These are phyloP conservation scores for Musca domestica DNA, from an alignment of 1,140 invertebrate species.

Conservation along the genomic window DNA sequence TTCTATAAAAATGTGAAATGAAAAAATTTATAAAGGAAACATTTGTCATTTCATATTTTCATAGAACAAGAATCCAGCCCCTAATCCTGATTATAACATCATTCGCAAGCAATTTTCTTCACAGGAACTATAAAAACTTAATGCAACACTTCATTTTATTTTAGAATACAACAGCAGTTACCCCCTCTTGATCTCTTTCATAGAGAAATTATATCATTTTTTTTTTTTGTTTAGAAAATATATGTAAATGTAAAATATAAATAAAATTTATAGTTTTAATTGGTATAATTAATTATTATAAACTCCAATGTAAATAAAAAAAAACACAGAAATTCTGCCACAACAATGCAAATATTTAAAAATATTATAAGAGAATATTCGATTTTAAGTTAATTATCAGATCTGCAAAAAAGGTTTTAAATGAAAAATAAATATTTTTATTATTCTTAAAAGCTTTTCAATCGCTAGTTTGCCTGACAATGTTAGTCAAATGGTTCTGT, in stretches of 20 bases:
- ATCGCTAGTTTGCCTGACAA: slow-evolving; percentile 13
- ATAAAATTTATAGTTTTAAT: neutral
- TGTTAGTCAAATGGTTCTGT: slow-evolving; percentile 4
- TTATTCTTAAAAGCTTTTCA: slow-evolving; percentile 2
- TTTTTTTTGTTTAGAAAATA: neutral
- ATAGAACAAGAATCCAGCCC: too few species aligned
- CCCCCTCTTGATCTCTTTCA: neutral
- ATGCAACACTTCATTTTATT: too few species aligned
- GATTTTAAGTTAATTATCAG: neutral
- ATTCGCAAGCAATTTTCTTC: too few species aligned
- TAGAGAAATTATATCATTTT: slow-evolving; percentile 9
- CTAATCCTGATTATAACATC: too few species aligned
- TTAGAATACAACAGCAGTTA: too few species aligned
- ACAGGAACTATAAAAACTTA: too few species aligned
- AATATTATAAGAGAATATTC: neutral
- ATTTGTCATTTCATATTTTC: too few species aligned
- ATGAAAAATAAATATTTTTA: too few species aligned
- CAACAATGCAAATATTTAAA: slow-evolving; percentile 18
- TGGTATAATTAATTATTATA: neutral
- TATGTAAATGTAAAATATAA: neutral
- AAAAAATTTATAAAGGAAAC: too few species aligned
- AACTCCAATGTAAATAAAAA: neutral
- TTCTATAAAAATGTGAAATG: too few species aligned
- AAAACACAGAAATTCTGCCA: slow-evolving; percentile 13
- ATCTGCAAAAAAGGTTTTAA: neutral